Conservation (phyloP, 2,797 vertebrate species). For the Carcharodon carcharias region DNA sequence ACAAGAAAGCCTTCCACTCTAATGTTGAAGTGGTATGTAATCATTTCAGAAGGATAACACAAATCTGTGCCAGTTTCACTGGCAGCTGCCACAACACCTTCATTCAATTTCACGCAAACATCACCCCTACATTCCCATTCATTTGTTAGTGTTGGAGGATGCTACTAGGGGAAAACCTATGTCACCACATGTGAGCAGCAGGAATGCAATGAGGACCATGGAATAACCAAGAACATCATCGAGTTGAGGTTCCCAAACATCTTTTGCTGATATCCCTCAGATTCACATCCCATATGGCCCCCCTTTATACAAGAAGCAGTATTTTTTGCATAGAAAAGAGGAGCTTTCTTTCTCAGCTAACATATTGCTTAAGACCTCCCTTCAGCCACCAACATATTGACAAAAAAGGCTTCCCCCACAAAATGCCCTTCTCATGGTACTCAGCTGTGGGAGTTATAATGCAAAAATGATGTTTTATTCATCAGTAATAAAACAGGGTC, state of each 20-base stretch:
- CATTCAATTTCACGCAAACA: not conserved
- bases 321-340: not conserved
- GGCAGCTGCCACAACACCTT: not conserved
- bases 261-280: not conserved
- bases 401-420: not conserved
- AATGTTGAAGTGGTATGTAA: not conserved
- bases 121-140: not conserved
- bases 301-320: not conserved
- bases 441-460: not conserved
- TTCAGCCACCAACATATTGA: not conserved
- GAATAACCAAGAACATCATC: not conserved
- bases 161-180: no score
- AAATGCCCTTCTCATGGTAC: not conserved
- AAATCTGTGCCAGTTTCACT: not conserved
- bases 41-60: not conserved
- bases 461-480: constrained; percentile 5
- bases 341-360: not conserved
- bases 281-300: not conserved
- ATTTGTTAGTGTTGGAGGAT: not conserved
- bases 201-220: not conserved
- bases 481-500: constrained; percentile 9
- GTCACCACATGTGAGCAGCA: not conserved
- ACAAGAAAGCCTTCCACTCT: not conserved
- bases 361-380: not conserved
- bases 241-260: not conserved